phyloP scores from a whole-genome alignment of 2,113 vertebrate species.

The Pteropus alecto region DNA sequence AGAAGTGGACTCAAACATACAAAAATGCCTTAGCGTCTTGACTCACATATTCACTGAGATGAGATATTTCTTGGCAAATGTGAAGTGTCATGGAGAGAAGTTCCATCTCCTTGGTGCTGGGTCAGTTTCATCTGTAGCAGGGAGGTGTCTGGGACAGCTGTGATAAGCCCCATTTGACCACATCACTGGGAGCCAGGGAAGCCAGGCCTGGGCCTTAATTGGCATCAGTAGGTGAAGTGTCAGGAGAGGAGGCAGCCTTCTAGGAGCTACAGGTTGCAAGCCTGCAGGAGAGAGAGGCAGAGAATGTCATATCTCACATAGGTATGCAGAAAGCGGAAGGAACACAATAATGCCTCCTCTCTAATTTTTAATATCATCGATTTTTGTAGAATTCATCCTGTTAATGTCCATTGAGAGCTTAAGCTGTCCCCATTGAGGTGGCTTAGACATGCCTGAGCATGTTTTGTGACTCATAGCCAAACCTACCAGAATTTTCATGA shows the following conservation, averaged over 20 bases:
- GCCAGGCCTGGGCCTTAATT: background rate
- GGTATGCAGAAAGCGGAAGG: background rate
- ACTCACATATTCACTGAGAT: background rate
- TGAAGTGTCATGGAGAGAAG: background rate
- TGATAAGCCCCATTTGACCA: background rate
- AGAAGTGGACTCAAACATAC: background rate
- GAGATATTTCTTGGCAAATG: background rate
- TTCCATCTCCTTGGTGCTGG: background rate
- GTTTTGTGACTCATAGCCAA: background rate
- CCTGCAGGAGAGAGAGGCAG: background rate
- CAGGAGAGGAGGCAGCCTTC: background rate
- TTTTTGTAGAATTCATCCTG: background rate
- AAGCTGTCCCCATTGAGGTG: background rate
- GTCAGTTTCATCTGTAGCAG: background rate
- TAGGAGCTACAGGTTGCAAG: too few species aligned
- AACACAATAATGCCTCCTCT: background rate
- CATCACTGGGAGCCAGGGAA: background rate
- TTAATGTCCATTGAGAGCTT: background rate
- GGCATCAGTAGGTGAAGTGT: background rate
- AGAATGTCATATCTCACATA: accelerated
- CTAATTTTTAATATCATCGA: background rate
- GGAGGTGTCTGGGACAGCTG: background rate
- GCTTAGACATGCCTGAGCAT: background rate
- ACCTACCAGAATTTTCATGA: background rate
- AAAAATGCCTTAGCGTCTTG: background rate